Conservation (phyloP, 2,888 invertebrate species). For the Noctua comes region DNA sequence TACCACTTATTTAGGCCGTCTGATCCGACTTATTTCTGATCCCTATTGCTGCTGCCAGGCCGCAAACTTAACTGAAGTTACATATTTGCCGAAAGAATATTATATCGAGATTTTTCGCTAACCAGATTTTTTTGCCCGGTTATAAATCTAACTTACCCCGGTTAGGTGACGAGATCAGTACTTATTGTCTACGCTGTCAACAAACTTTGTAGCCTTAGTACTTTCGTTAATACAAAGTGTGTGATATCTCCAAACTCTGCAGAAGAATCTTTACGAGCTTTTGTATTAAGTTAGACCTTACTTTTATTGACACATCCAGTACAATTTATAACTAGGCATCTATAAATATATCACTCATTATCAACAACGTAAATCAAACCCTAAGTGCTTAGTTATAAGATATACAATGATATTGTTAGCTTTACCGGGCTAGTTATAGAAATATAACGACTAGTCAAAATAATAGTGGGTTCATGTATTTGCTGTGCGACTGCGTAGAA, state of each 20-base stretch:
- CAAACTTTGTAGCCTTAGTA: slow-evolving; percentile 17
- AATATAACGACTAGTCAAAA: slow-evolving; percentile 29
- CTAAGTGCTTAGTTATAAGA: slow-evolving; percentile 46
- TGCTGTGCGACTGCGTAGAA: neutral
- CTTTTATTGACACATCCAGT: slow-evolving; percentile 47
- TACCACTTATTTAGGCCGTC: neutral
- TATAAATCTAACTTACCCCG: neutral
- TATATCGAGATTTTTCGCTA: neutral
- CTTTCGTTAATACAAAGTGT: slow-evolving; percentile 11
- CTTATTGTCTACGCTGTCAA: neutral
- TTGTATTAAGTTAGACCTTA: slow-evolving; percentile 3
- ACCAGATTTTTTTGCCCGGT: neutral
- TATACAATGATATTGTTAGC: slow-evolving; percentile 32
- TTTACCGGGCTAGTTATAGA: slow-evolving; percentile 19
- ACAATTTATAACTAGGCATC: slow-evolving; percentile 13
- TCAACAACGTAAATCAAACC: slow-evolving; percentile 56
- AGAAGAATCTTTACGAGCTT: slow-evolving; percentile 18
- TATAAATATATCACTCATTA: slow-evolving; percentile 42
- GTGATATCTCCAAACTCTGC: slow-evolving; percentile 13
- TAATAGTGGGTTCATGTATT: slow-evolving; percentile 4
- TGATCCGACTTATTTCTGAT: neutral
- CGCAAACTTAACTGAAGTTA: neutral
- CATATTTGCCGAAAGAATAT: neutral
- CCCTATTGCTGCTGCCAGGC: neutral
- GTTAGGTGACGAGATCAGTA: neutral